Base-by-base conservation (phyloP, 1,140 invertebrate species). In the Caerostris extrusa region DNA sequence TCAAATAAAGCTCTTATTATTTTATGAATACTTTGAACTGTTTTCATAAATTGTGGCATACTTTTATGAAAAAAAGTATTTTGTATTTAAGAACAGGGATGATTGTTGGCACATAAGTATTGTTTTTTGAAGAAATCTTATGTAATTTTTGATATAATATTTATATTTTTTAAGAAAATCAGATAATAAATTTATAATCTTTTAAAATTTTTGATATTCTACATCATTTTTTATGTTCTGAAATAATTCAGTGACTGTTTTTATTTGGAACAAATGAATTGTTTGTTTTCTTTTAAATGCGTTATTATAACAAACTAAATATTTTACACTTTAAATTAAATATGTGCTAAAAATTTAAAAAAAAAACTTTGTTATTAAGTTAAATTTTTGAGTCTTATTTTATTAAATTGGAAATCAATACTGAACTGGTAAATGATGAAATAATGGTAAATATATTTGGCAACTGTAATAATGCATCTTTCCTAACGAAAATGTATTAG, bases 1-100 rank as follows among this genome's bases (percentile, higher is more conserved):
- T 57, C 7, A 85, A 85, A 85, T 60, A 85, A 85, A 85, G 83
- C 83, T 85, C 83, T 19, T 85, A 19, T 85, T 19, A 34, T 56
- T 58, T n/a, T 60, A 85, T 58, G 83, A 58, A 85, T 85, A 85
- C 83, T 85, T 85, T 85, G 83, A 85, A 85, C 19, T 58, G 55
- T 85, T 58, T 85, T 19, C 56, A n/a, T 60, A 85, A 34, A 58
- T 17, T 85, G n/a, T 85, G 55, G 7, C 19, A 19, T 53, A 57
- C 7, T 57, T 4, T 57, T 19, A 34, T 82, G 77, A 50, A 82
- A 57, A 58, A 60, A 60, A 85, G 19, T 85, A 60, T 12, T 85
- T 53, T 12, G 34, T 10, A 50, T 60, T 50, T 85, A 58, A 85
- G 57, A 85, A 60, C 83, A 57, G 8, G 10, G 14, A 85, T 60